Evolutionary conservation across 1,140 invertebrate species (phyloP), one percentile per base, ranked within the genome.

Genomic region (Micrasema longulum): DNA sequence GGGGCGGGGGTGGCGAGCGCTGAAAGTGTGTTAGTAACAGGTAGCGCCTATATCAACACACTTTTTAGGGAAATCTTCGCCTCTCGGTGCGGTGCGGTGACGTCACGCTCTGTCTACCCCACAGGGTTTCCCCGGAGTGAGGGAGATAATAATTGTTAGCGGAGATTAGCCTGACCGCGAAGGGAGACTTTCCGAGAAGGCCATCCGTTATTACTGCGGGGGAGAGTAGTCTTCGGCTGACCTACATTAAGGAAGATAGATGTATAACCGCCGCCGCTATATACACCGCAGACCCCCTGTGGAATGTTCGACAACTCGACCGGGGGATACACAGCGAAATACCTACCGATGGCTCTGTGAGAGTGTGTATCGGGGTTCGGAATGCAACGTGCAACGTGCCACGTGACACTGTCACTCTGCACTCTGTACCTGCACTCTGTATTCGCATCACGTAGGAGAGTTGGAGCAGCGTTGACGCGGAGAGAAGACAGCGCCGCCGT

Each of bases 51-150:
- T 69, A n/a, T n/a, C n/a, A n/a, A 55, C 36, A 52, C 43, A 64
- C 53, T 67, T 68, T 68, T 73, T 68, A 53, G 66, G 57, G 72
- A 69, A 73, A 73, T 73, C 72, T 69, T n/a, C 43, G 66, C 69
- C 60, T 72, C 65, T 74, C n/a, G n/a, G n/a, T n/a, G 26, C 18
- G 23, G 72, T 26, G 66, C 65, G 68, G 53, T 69, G 72, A 69
- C 72, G 67, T 71, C 62, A 66, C 60, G 38, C 45, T 47, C 45
- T 26, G 70, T 72, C 70, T 72, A 47, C 64, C 60, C 47, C 23
- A 35, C 16, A 7, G 26, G 26, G 26, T 53, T 70, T 72, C 72
- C 73, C 70, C 73, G 65, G 52, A 64, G 50, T 60, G 36, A 43
- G 35, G 66, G 71, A 63, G 50, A n/a, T 10, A 18, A 75, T 75